Evolutionary conservation across 2,113 vertebrate species (phyloP), one percentile per base, ranked within the genome.

Genomic region (Argyrosomus japonicus): DNA sequence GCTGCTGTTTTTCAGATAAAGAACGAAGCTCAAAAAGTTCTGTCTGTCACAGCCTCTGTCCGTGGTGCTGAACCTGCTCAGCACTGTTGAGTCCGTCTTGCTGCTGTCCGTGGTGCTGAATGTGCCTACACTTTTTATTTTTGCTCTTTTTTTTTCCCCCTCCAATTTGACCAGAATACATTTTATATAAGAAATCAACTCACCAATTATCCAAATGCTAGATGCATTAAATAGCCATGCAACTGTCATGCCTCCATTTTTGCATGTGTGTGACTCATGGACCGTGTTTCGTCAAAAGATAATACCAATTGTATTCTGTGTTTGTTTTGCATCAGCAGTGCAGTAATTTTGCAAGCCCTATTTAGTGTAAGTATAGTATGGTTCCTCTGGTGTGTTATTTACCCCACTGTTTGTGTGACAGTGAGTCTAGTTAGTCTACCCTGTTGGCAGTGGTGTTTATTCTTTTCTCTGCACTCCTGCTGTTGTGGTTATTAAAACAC

Each of bases 401-500:
- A 1, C 56, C 63, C 57, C 62, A 56, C 79, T 76, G 81, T 83
- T 50, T 76, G 76, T 61, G 65, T 75, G 76, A 63, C 72, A 61
- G 45, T 51, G 9, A 68, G 53, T 68, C 23, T 72, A 67, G 83
- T 76, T 68, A 15, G 29, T 61, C 23, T 36, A 58, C 19, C 27
- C 53, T 45, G 29, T 68, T 68, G 75, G 75, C 75, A 75, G 69
- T 13, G 7, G 45, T 75, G 51, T 67, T 64, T 70, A 61, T 71
- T 79, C 47, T 71, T 68, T 56, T 27, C 36, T 15, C 71, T 79
- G 19, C 45, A n/a, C 53, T 62, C 51, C 53, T 63, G 63, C 64
- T 69, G 69, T 18, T 64, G 75, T 40, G 58, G 43, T 76, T 85
- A 85, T 81, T 76, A 67, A 70, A 85, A 67, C 83, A 36, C 75